These are phyloP conservation scores for Cydia strobilella DNA, from an alignment of 1,140 invertebrate species.

Conservation along the genomic window DNA sequence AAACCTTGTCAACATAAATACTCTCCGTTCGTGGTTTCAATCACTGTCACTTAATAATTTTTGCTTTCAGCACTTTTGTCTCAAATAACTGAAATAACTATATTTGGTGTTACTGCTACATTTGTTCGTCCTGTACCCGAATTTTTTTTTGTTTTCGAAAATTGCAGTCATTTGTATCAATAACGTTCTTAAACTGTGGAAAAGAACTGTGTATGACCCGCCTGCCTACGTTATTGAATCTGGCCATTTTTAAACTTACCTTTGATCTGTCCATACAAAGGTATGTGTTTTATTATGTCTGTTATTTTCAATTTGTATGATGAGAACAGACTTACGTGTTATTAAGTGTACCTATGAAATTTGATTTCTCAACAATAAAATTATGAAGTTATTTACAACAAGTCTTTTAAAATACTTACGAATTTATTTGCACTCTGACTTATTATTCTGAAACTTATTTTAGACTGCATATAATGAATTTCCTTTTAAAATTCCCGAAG, in stretches of 20 bases:
- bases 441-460: not conserved
- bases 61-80: not conserved
- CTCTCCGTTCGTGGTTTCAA: not conserved
- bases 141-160: too few relatives aligned
- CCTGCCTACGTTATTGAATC: not conserved
- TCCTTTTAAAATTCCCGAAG: not conserved
- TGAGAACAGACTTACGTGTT: not conserved
- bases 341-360: not conserved
- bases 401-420: not conserved
- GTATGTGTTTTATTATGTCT: not conserved
- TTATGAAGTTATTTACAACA: not conserved
- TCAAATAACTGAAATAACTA: not conserved
- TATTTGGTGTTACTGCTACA: not conserved
- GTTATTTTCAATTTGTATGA: not conserved
- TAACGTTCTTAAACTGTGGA: too few relatives aligned
- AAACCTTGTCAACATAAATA: too few relatives aligned
- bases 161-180: too few relatives aligned
- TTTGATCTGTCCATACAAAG: not conserved
- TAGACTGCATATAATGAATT: not conserved
- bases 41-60: not conserved
- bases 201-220: too few relatives aligned
- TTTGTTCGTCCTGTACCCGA: not conserved
- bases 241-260: not conserved
- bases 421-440: conserved; percentile 1
- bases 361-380: not conserved